Evolutionary conservation across 2,888 invertebrate genomes (phyloP).

Genomic region (Drosophila formosana): DNA sequence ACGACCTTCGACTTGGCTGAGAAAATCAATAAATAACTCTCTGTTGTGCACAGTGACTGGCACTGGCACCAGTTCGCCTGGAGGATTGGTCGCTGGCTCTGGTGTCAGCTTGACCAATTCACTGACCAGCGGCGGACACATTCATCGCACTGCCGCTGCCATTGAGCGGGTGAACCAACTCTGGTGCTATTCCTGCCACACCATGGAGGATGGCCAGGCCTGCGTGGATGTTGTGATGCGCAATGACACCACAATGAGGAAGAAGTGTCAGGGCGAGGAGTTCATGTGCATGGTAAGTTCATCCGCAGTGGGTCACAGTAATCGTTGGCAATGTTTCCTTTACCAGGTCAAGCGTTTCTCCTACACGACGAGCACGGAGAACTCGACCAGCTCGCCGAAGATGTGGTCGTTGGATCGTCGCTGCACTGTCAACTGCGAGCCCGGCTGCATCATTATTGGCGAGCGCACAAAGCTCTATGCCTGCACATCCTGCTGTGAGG

Average conservation of each 20-base stretch:
- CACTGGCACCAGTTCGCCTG: conserved; percentile 66
- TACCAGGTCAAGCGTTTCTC: conserved; percentile 91
- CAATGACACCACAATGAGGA: conserved; percentile 87
- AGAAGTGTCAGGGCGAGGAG: conserved; percentile 91
- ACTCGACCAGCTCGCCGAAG: conserved; percentile 90
- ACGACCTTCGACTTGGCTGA: conserved; percentile 36
- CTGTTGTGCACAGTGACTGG: conserved; percentile 54
- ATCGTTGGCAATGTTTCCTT: background rate
- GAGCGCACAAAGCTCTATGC: conserved; percentile 95
- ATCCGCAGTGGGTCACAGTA: background rate
- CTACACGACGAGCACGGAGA: conserved; percentile 93
- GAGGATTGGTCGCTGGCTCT: conserved; percentile 77
- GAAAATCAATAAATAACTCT: conserved; percentile 62
- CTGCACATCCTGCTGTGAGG: conserved; percentile 94
- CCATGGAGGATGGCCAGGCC: conserved; percentile 89
- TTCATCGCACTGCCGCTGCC: conserved; percentile 92
- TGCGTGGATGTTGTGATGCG: conserved; percentile 89
- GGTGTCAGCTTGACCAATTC: conserved; percentile 64
- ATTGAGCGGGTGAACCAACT: conserved; percentile 91
- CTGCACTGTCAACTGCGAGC: conserved; percentile 93
- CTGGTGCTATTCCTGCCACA: conserved; percentile 93
- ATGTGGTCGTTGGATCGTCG: conserved; percentile 94
- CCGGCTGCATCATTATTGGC: conserved; percentile 95
- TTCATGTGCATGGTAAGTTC: conserved; percentile 91
- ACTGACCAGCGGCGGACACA: conserved; percentile 86